These are phyloP conservation scores for Heliconius charithonia DNA, from an alignment of 2,888 invertebrate genomes.

Conservation along the genomic window DNA sequence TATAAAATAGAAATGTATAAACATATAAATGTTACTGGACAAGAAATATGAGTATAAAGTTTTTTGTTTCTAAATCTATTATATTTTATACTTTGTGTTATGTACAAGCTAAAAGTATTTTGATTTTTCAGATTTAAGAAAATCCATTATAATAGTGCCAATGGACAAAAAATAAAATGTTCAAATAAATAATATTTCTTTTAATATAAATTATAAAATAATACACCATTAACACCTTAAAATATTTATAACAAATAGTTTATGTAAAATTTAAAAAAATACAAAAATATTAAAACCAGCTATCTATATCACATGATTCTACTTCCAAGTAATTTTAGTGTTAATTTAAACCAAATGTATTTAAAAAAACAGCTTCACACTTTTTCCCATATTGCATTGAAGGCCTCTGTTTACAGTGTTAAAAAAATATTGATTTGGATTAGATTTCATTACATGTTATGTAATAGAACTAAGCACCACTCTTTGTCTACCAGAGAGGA, in stretches of 20 bases:
- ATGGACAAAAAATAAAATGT: slow-evolving; percentile 53
- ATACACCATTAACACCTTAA: slow-evolving; percentile 17
- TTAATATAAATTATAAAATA: slow-evolving; percentile 11
- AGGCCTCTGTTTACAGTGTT: no score
- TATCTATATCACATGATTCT: slow-evolving; percentile 3
- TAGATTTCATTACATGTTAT: not conserved
- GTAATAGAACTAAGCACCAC: not conserved
- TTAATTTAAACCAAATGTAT: not conserved
- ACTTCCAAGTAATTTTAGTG: slow-evolving; percentile 8
- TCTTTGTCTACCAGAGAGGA: not conserved
- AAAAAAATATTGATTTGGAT: no score
- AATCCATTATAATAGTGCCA: slow-evolving; percentile 57
- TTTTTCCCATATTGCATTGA: no score
- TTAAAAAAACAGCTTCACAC: not conserved
- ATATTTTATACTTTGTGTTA: not conserved
- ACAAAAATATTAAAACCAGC: slow-evolving; percentile 14
- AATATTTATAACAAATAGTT: slow-evolving; percentile 13
- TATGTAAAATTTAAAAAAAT: slow-evolving; percentile 12
- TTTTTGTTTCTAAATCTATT: not conserved
- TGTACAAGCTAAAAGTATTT: not conserved
- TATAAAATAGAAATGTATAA: not conserved
- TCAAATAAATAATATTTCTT: slow-evolving; percentile 31
- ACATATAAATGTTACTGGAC: no score
- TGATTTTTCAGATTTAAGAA: slow-evolving; percentile 49
- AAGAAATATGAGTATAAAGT: not conserved